phyloP scores from a whole-genome alignment of 35 echinoderm and acorn worm genomes.

The Apostichopus japonicus region DNA sequence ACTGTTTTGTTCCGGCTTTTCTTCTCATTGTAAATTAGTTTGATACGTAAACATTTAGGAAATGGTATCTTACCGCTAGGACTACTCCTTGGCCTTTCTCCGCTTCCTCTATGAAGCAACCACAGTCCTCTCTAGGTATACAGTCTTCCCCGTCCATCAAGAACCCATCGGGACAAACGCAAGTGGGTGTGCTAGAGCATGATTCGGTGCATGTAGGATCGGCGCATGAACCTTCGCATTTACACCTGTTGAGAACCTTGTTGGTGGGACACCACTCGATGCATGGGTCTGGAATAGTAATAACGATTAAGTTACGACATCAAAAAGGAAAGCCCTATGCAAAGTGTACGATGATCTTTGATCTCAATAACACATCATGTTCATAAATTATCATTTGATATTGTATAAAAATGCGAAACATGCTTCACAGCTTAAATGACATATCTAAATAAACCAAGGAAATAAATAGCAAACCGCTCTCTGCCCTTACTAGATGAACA shows the following conservation, averaged over 20 bases:
- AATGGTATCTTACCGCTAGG: neutral
- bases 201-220: neutral
- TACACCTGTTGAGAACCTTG: neutral
- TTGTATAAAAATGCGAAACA: too few relatives aligned
- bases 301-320: neutral
- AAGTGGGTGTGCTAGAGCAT: neutral
- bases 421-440: too few relatives aligned
- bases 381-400: too few relatives aligned
- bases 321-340: too few relatives aligned
- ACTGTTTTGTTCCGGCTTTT: too few relatives aligned
- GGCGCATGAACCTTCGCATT: neutral
- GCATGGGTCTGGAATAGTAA: neutral
- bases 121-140: neutral
- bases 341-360: too few relatives aligned
- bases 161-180: constrained; percentile 18
- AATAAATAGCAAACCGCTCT: too few relatives aligned
- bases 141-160: neutral
- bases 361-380: too few relatives aligned
- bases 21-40: too few relatives aligned
- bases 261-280: neutral
- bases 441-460: too few relatives aligned
- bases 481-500: too few relatives aligned
- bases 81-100: neutral
- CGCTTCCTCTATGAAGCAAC: neutral
- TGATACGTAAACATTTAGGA: too few relatives aligned